Evolutionary conservation across 1,140 invertebrate species (phyloP).

Genomic region (Papilio glaucus): DNA sequence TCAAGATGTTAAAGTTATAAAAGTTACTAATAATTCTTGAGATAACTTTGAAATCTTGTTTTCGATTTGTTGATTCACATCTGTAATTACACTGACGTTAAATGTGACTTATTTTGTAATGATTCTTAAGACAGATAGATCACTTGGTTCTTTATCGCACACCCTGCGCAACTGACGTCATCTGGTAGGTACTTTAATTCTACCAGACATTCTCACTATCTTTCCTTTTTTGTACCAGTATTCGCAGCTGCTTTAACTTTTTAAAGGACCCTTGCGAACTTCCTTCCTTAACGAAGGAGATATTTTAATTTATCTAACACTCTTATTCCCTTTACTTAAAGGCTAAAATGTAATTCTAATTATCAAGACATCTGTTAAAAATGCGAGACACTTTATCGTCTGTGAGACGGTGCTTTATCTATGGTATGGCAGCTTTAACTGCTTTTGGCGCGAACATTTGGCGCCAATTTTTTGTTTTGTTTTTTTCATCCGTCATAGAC

Average conservation of each 20-base stretch:
- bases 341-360: conserved; percentile 3
- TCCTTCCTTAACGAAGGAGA: conserved; percentile 21
- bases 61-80: no score
- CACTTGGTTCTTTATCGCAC: neutral
- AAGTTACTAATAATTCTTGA: no score
- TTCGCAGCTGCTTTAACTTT: conserved; percentile 22
- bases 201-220: neutral
- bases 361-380: conserved; percentile 30
- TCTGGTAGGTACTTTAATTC: neutral
- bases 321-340: neutral
- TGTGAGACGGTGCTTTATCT: conserved; percentile 39
- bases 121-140: neutral
- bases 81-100: no score
- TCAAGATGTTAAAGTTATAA: no score
- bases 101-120: no score
- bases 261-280: conserved; percentile 7
- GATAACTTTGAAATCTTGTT: no score
- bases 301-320: neutral
- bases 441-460: conserved; percentile 47
- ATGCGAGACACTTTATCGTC: conserved; percentile 13
- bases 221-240: neutral
- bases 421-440: conserved; percentile 35
- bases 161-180: neutral
- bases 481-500: conserved; percentile 14
- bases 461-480: conserved; percentile 42